Conservation (phyloP, 2,797 vertebrate species). For the Anguilla pacifica region DNA sequence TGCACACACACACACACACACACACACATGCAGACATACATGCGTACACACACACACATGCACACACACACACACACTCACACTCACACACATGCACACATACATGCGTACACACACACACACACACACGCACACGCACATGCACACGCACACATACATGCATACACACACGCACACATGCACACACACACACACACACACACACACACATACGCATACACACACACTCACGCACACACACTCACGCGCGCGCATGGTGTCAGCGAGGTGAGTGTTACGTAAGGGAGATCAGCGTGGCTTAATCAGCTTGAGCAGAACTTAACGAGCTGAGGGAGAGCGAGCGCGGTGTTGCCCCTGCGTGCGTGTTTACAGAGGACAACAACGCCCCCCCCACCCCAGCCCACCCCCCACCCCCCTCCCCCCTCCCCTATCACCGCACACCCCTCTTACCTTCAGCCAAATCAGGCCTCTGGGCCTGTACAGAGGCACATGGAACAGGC, state of each 20-base stretch:
- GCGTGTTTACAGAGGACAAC: slow-evolving; percentile 49
- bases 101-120: neutral
- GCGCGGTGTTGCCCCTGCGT: slow-evolving; percentile 60
- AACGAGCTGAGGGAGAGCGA: slow-evolving; percentile 64
- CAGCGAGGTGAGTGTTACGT: slow-evolving; percentile 64
- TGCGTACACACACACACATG: neutral
- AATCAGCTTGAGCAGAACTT: slow-evolving; percentile 74
- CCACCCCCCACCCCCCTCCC: slow-evolving; percentile 40
- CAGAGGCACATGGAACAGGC: neutral
- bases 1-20: neutral
- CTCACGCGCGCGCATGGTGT: slow-evolving; percentile 27
- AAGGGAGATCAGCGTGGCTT: slow-evolving; percentile 69
- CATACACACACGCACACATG: neutral
- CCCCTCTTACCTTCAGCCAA: slow-evolving; percentile 43
- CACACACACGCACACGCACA: neutral
- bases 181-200: neutral
- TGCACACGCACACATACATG: neutral
- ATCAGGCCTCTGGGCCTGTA: neutral
- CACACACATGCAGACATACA: neutral
- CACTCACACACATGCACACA: neutral
- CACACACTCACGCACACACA: neutral
- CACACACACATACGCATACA: neutral
- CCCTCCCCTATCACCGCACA: slow-evolving; percentile 42
- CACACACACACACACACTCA: neutral
- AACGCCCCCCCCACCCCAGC: slow-evolving; percentile 46